A percentile compares a stretch with the other conserved stretches of the same genome.
phyloP scores from a whole-genome alignment of 1,140 invertebrate genomes.

The Lucilia cuprina region DNA sequence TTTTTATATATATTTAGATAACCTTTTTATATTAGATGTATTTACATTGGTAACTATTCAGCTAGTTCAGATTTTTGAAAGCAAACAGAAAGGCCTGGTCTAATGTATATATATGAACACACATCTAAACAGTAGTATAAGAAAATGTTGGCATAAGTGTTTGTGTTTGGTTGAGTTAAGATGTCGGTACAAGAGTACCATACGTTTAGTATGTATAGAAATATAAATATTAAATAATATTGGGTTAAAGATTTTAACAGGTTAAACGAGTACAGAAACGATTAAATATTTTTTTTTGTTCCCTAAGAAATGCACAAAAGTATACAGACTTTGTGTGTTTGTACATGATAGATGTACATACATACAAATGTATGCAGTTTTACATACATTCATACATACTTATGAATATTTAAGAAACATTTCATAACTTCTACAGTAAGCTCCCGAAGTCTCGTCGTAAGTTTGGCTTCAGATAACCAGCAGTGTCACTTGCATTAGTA shows the following conservation, averaged over 20 bases:
- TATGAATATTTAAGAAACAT: too few species aligned
- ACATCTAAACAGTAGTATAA: not conserved
- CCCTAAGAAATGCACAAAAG: not conserved
- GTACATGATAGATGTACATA: too few species aligned
- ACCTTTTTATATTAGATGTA: too few species aligned
- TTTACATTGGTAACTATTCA: too few species aligned
- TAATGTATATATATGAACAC: too few species aligned
- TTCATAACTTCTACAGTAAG: not conserved
- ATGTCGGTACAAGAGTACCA: not conserved
- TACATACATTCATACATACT: not conserved
- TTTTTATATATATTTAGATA: too few species aligned
- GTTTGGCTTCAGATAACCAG: too few species aligned
- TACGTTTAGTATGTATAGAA: not conserved
- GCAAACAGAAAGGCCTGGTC: too few species aligned
- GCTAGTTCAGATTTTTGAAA: too few species aligned
- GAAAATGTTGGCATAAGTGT: not conserved
- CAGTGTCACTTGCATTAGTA: too few species aligned
- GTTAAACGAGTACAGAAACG: not conserved
- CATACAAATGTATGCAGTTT: not conserved
- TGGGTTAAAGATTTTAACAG: conserved; percentile 4
- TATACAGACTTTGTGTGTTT: not conserved
- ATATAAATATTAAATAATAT: conserved; percentile 15
- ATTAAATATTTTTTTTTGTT: not conserved
- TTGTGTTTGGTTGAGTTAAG: not conserved
- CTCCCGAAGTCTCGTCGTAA: too few species aligned